A percentile compares a stretch with the other conserved stretches of the same genome.
These are phyloP conservation scores for Pteropus rufus DNA, from an alignment of 2,797 vertebrate species.

Conservation along the genomic window DNA sequence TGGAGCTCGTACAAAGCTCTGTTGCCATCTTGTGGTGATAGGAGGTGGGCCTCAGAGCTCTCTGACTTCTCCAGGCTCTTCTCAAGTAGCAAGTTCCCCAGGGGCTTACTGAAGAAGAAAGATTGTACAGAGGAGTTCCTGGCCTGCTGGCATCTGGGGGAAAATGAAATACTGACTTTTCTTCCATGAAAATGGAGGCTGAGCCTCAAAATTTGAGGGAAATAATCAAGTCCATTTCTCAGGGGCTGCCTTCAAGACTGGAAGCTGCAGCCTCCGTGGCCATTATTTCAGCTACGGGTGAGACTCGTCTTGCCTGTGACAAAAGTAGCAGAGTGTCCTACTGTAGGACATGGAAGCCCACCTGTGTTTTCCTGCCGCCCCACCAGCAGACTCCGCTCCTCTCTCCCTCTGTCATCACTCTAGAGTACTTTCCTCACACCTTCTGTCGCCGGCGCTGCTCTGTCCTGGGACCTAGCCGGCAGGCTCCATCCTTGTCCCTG, in stretches of 20 bases:
- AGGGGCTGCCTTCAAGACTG: constrained; percentile 9
- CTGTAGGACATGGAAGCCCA: background rate
- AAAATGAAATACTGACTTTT: background rate
- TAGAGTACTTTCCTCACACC: too few species aligned
- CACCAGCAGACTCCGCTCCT: background rate
- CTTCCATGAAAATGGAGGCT: constrained; percentile 62
- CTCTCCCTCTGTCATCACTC: background rate
- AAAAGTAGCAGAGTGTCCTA: background rate
- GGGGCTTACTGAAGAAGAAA: background rate
- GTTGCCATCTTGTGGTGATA: constrained; percentile 84
- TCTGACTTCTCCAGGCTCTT: background rate
- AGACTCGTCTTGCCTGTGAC: background rate
- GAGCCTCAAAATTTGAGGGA: constrained; percentile 1
- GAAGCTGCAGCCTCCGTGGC: constrained; percentile 38
- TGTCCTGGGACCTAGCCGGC: too few species aligned
- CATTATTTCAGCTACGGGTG: constrained; percentile 2
- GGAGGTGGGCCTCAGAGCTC: background rate
- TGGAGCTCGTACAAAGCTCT: constrained; percentile 68
- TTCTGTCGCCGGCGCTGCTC: background rate
- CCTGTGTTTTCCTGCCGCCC: background rate
- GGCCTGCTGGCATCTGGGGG: constrained; percentile 15
- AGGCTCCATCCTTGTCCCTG: rapidly evolving
- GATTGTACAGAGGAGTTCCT: background rate
- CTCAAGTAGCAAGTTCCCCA: background rate
- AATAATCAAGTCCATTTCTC: constrained; percentile 62